Evolutionary conservation across 2,888 invertebrate genomes (phyloP).

Genomic region (Nebria salina): DNA sequence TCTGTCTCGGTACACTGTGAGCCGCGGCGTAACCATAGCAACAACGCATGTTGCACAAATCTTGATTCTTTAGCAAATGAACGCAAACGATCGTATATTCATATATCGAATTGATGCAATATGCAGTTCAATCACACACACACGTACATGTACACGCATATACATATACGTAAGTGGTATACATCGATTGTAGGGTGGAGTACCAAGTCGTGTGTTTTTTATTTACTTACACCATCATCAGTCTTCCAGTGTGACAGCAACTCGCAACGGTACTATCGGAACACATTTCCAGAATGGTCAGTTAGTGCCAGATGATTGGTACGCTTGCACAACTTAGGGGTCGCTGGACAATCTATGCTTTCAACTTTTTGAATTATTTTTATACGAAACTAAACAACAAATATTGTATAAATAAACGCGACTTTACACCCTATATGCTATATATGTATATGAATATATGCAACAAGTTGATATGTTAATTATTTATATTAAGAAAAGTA

Average conservation of each 20-base stretch:
- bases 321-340: conserved; percentile 1
- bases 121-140: conserved; percentile 47
- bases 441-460: no score
- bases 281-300: conserved; percentile 37
- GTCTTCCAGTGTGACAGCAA: conserved; percentile 39
- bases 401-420: no score
- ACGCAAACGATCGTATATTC: conserved; percentile 3
- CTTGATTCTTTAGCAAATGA: conserved; percentile 43
- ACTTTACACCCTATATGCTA: no score
- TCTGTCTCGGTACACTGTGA: conserved; percentile 33
- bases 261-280: conserved; percentile 32
- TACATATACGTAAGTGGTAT: conserved; percentile 45
- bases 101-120: conserved; percentile 1
- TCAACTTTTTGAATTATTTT: no score
- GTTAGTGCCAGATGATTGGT: conserved; percentile 34
- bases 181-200: conserved; percentile 34
- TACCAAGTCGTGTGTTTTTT: conserved; percentile 5
- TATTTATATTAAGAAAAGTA: no score
- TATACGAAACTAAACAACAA: no score
- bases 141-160: conserved; percentile 31
- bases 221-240: conserved; percentile 29
- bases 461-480: no score
- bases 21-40: conserved; percentile 30
- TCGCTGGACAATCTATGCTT: no score
- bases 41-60: conserved; percentile 35